Evolutionary conservation across 2,797 vertebrate genomes (phyloP).

Genomic region (Xerus rutilus): DNA sequence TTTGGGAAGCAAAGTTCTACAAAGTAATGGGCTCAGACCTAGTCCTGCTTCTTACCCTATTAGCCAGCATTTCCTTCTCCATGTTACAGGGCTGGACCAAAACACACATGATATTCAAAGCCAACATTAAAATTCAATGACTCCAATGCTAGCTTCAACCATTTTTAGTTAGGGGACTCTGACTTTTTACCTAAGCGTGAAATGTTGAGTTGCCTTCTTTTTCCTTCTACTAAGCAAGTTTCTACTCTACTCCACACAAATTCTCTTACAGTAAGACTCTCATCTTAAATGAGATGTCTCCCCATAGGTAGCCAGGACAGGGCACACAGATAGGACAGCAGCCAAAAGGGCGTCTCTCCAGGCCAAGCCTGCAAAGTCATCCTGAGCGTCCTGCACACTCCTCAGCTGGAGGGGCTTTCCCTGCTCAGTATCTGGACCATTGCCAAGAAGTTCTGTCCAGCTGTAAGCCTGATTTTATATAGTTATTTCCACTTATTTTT

Average conservation of each 20-base stretch:
- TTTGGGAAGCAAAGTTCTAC: not conserved
- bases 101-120: not conserved
- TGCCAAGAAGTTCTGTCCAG: slow-evolving; percentile 85
- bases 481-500: slow-evolving; percentile 86
- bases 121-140: not conserved
- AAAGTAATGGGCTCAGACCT: not conserved
- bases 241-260: not conserved
- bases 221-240: not conserved
- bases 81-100: not conserved
- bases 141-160: not conserved
- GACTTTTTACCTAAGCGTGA: not conserved
- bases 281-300: not conserved
- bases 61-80: not conserved
- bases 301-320: not conserved
- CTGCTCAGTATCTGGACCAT: slow-evolving; percentile 61
- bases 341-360: not conserved
- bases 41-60: not conserved
- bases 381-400: not conserved
- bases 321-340: not conserved
- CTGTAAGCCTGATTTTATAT: slow-evolving; percentile 84
- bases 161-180: not conserved
- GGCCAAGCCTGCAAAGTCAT: not conserved
- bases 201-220: not conserved
- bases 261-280: not conserved
- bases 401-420: slow-evolving; percentile 77